Evolutionary conservation across 2,888 invertebrate genomes (phyloP).

Genomic region (Automeris io): DNA sequence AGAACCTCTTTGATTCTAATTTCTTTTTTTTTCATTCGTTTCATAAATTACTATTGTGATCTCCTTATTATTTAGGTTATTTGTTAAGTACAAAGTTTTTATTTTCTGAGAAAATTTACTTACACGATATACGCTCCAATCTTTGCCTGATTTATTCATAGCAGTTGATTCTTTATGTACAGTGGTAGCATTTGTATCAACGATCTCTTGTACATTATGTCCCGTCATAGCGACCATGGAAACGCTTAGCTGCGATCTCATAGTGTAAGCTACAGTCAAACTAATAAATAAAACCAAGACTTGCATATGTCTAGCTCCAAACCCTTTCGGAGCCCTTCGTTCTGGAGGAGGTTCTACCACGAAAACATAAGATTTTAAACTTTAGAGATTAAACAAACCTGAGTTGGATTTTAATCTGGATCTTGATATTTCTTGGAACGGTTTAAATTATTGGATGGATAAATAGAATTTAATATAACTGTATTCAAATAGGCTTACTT

Average conservation of each 20-base stretch:
- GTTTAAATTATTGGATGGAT: too few species aligned
- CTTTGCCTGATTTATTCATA: constrained; percentile 7
- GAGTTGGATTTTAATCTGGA: too few species aligned
- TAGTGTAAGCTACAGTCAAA: constrained; percentile 32
- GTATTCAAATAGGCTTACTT: too few species aligned
- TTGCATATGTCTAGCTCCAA: constrained; percentile 47
- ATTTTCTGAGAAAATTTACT: too few species aligned
- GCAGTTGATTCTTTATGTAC: neutral
- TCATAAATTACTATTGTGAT: too few species aligned
- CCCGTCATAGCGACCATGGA: constrained; percentile 55
- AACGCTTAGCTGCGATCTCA: constrained; percentile 41
- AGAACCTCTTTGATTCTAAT: too few species aligned
- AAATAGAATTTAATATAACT: too few species aligned
- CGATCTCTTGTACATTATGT: constrained; percentile 7
- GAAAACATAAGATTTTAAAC: neutral
- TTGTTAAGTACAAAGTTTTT: too few species aligned
- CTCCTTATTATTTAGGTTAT: too few species aligned
- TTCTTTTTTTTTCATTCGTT: too few species aligned
- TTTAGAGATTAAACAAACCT: neutral
- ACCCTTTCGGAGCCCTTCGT: constrained; percentile 27
- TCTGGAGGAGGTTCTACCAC: constrained; percentile 18
- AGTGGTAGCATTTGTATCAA: neutral
- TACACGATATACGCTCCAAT: constrained; percentile 33
- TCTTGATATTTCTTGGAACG: too few species aligned
- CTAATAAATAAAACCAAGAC: constrained; percentile 39